Conservation (phyloP, 1,140 invertebrate genomes). For the Zaprionus gabonicus region DNA sequence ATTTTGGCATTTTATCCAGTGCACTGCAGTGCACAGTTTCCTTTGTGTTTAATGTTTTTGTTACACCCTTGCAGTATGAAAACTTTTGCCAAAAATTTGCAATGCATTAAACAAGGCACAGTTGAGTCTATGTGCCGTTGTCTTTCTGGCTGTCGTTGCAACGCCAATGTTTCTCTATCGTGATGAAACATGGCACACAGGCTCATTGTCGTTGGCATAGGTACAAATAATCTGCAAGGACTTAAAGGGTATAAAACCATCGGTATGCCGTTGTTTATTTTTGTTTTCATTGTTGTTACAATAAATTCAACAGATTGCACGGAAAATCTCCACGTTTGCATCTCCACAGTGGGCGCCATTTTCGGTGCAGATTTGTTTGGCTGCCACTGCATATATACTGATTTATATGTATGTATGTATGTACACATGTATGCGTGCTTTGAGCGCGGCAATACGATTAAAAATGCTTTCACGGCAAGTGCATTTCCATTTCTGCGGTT, state of each 20-base stretch:
- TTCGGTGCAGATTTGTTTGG: conserved; percentile 27
- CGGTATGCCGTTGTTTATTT: not conserved
- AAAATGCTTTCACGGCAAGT: conserved; percentile 82
- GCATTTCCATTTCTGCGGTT: conserved; percentile 80
- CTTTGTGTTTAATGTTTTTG: conserved; percentile 59
- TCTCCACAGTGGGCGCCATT: conserved; percentile 43
- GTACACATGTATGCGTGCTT: conserved; percentile 10
- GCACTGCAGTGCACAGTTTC: conserved; percentile 49
- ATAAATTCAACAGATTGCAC: conserved; percentile 59
- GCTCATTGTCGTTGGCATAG: not conserved
- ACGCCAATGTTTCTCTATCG: not conserved
- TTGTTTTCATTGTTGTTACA: conserved; percentile 5
- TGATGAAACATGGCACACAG: not conserved
- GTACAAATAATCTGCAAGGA: not conserved
- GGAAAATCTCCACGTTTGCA: conserved; percentile 70
- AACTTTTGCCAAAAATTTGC: not conserved
- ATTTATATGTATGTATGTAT: conserved; percentile 8
- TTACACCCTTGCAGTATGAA: conserved; percentile 2
- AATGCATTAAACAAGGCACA: not conserved
- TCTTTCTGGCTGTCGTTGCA: too few species aligned
- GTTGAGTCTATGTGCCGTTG: too few species aligned
- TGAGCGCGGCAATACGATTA: conserved; percentile 65
- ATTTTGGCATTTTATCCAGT: conserved; percentile 55
- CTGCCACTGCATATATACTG: not conserved
- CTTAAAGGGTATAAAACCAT: not conserved